Base-by-base conservation (phyloP, 2,797 vertebrate species). In the Tadarida brasiliensis region DNA sequence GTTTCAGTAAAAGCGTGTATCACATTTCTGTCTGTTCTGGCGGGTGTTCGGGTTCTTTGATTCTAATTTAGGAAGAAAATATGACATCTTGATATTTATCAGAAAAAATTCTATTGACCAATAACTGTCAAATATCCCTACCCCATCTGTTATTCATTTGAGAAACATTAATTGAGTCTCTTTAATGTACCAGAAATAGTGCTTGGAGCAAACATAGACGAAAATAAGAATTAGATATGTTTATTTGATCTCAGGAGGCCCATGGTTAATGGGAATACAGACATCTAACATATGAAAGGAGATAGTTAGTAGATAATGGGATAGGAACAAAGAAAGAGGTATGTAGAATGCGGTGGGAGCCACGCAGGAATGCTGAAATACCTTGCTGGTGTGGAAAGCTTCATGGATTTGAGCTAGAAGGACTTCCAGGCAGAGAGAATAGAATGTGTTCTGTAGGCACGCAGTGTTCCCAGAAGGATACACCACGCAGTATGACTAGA, bases 11-110 rank as follows among this genome's bases (percentile, higher is more conserved):
- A 73, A 81, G 8, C 47, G 3, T 26, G 9, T 68, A 63, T 71
- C 77, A 51, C 28, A 33, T 90, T 70, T 67, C 39, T 44, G 7
- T 73, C 44, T 74, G 82, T 87, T 54, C n/a, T 39, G 28, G 17
- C 51, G 3, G 28, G 16, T n/a, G 7, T 51, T 95, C 44, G 30
- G 6, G 5, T 56, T 92, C 70, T 89, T 96, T 76, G 9, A 93
- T 59, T 76, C 35, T 93, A 86, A 74, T 57, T 84, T 86, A 30
- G 12, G n/a, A n/a, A 65, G 20, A 77, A 90, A 95, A 57, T 2
- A 33, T 54, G 22, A 16, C 63, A 78, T 86, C 30, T 77, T 67
- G 39, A 84, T 73, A 68, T 33, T 47, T 33, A 93, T 39, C 63
- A 56, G 26, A 90, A 89, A 91, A 51, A 59, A 87, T 30, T 87